These are phyloP conservation scores for Cinclus mexicanus DNA, from an alignment of 2,113 vertebrate genomes.

Conservation along the genomic window DNA sequence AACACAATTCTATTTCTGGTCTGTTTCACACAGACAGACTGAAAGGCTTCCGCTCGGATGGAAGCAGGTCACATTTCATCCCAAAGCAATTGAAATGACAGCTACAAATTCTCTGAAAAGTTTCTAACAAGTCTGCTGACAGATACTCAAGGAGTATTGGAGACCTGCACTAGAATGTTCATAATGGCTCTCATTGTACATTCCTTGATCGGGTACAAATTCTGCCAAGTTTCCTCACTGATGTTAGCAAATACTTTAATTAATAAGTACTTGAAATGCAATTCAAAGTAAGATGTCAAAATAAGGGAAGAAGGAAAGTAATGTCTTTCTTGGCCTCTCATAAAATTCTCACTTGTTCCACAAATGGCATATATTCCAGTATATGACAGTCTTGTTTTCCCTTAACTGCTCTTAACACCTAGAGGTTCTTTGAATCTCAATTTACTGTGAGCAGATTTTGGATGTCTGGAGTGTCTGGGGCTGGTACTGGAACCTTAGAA, in stretches of 20 bases:
- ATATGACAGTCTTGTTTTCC: not conserved
- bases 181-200: not conserved
- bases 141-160: not conserved
- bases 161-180: not conserved
- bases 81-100: not conserved
- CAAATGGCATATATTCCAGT: not conserved
- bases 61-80: slow-evolving; percentile 2
- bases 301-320: not conserved
- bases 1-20: not conserved
- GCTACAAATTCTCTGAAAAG: not conserved
- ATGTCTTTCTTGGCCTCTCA: not conserved
- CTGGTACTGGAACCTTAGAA: not conserved
- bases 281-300: not conserved
- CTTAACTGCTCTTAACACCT: not conserved
- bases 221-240: not conserved
- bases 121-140: not conserved
- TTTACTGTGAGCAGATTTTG: not conserved
- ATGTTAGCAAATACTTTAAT: not conserved
- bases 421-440: not conserved
- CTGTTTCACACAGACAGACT: not conserved
- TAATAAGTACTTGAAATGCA: not conserved
- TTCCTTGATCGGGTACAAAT: not conserved
- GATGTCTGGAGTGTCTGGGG: not conserved
- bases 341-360: not conserved
- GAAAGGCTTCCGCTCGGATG: not conserved